These are phyloP conservation scores for Bombus haemorrhoidalis DNA, from an alignment of 1,140 invertebrate species.

Conservation along the genomic window DNA sequence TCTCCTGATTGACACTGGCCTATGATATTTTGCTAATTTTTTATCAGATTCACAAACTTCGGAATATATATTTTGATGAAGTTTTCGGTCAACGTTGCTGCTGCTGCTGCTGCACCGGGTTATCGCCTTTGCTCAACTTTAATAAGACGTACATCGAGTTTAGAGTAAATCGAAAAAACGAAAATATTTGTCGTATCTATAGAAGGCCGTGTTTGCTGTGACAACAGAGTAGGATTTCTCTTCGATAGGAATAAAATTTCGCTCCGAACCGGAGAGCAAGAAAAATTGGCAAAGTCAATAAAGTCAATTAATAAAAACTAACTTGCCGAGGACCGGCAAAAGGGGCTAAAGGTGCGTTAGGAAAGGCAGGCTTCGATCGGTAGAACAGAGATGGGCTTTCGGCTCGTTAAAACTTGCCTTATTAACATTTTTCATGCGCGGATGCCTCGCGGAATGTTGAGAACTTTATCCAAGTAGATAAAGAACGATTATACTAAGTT, in stretches of 20 bases:
- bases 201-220: slow-evolving; percentile 21
- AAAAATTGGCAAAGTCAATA: slow-evolving; percentile 2
- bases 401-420: slow-evolving; percentile 80
- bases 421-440: slow-evolving; percentile 81
- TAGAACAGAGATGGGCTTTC: slow-evolving; percentile 62
- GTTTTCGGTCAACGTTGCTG: not conserved
- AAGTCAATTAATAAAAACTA: slow-evolving; percentile 39
- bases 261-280: not conserved
- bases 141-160: slow-evolving; percentile 25
- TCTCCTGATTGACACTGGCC: slow-evolving; percentile 1
- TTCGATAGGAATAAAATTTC: slow-evolving; percentile 17
- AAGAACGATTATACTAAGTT: slow-evolving; percentile 53
- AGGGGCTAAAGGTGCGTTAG: slow-evolving; percentile 26
- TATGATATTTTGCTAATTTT: slow-evolving; percentile 25
- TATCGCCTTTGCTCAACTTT: not conserved
- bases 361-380: slow-evolving; percentile 44
- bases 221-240: slow-evolving; percentile 3
- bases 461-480: slow-evolving; percentile 76
- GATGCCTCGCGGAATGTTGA: slow-evolving; percentile 76
- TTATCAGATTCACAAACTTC: slow-evolving; percentile 15
- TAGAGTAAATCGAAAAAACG: slow-evolving; percentile 12
- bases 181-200: slow-evolving; percentile 40
- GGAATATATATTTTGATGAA: slow-evolving; percentile 10
- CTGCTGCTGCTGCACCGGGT: too few species aligned
- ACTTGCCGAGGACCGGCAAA: slow-evolving; percentile 15